Evolutionary conservation across 2,888 invertebrate species (phyloP).

Genomic region (Stictocephala bisonia): DNA sequence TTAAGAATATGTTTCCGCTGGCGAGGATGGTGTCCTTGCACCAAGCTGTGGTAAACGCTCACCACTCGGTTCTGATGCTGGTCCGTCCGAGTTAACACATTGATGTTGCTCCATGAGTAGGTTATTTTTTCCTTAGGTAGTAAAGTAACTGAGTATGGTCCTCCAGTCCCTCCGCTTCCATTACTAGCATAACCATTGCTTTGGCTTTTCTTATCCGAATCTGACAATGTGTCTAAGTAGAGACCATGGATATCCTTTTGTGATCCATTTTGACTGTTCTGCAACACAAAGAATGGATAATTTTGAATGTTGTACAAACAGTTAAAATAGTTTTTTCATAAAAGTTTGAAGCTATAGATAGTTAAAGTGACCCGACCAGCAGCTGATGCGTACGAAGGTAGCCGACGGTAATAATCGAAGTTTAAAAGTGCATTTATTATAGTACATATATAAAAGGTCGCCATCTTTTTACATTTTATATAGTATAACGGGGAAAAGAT

Average conservation of each 20-base stretch:
- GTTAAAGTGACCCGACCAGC: no score
- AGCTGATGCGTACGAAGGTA: no score
- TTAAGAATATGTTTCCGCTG: slow-evolving; percentile 77
- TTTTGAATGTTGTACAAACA: no score
- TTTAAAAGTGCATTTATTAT: no score
- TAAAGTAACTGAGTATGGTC: background rate
- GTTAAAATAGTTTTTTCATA: no score
- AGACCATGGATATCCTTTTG: background rate
- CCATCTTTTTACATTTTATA: no score
- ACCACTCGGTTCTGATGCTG: slow-evolving; percentile 61
- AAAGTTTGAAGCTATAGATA: no score
- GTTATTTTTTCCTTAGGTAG: slow-evolving; percentile 56
- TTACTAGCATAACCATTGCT: slow-evolving; percentile 21
- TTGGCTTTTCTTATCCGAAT: slow-evolving; percentile 3
- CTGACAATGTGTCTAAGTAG: slow-evolving; percentile 30
- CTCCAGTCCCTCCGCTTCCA: background rate
- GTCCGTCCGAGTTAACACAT: slow-evolving; percentile 75
- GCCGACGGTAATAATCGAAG: no score
- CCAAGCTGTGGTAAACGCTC: slow-evolving; percentile 35
- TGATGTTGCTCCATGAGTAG: slow-evolving; percentile 84
- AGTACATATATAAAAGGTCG: no score
- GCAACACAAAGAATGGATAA: no score
- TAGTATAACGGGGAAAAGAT: no score
- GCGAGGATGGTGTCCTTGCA: slow-evolving; percentile 37
- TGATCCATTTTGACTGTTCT: slow-evolving; percentile 18